These are phyloP conservation scores for Zhengitettix transpicula DNA, from an alignment of 2,888 invertebrate species.

Conservation along the genomic window DNA sequence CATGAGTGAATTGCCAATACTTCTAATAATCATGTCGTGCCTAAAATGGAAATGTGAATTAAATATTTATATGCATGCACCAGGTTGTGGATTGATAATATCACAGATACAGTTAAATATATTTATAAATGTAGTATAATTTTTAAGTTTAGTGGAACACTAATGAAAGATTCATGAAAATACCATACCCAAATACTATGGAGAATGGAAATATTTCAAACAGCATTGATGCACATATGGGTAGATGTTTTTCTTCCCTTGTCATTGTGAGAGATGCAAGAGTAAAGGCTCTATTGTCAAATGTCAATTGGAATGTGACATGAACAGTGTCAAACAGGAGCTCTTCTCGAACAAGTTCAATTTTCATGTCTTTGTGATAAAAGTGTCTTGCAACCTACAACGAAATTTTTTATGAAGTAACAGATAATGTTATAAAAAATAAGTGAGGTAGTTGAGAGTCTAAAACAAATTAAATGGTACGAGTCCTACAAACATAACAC, in stretches of 20 bases:
- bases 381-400: constrained; percentile 72
- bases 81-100: neutral
- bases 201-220: constrained; percentile 98
- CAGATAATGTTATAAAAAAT: neutral
- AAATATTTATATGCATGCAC: neutral
- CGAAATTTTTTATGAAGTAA: constrained; percentile 1
- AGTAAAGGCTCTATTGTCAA: constrained; percentile 84
- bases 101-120: too few species aligned
- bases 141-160: neutral
- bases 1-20: constrained; percentile 80
- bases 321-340: constrained; percentile 79
- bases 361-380: constrained; percentile 87
- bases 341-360: constrained; percentile 76
- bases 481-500: neutral
- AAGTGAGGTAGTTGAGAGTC: neutral
- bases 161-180: neutral
- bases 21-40: constrained; percentile 72
- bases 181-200: constrained; percentile 77
- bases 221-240: constrained; percentile 73
- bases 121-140: neutral
- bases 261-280: constrained; percentile 71
- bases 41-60: constrained; percentile 28
- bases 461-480: neutral
- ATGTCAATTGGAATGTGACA: constrained; percentile 83
- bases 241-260: constrained; percentile 73